A percentile compares a stretch with the other conserved stretches of the same genome.
phyloP scores from a whole-genome alignment of 2,797 vertebrate species.

The Apodemus agrarius region DNA sequence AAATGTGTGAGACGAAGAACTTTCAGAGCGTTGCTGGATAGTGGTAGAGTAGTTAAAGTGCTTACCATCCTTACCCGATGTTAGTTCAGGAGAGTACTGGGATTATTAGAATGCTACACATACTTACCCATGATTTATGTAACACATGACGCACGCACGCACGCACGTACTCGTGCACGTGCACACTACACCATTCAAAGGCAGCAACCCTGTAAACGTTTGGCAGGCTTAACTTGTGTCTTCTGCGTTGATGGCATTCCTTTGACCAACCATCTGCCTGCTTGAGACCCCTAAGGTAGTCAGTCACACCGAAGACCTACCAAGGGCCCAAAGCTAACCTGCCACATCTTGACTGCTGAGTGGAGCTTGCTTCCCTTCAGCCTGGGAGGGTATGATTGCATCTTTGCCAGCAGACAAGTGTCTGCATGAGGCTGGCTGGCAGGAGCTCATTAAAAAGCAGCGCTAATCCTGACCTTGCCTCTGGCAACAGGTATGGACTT shows the following conservation, averaged over 20 bases:
- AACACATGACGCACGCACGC: too few species aligned
- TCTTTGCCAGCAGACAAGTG: slow-evolving; percentile 50
- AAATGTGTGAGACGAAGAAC: slow-evolving; percentile 18
- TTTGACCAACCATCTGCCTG: slow-evolving; percentile 25
- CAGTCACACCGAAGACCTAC: background rate
- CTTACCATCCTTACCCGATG: background rate
- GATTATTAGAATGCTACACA: background rate
- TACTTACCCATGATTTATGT: background rate
- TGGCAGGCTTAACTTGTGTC: background rate
- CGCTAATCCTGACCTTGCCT: background rate
- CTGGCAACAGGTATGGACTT: slow-evolving; percentile 59
- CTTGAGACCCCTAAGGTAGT: slow-evolving; percentile 13
- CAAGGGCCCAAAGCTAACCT: background rate
- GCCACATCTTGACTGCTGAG: background rate
- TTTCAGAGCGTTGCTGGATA: background rate
- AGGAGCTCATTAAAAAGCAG: slow-evolving; percentile 74
- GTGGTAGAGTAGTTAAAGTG: background rate
- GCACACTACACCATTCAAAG: background rate
- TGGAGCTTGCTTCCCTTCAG: slow-evolving; percentile 47
- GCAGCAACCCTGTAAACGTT: background rate
- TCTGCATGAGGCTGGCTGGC: slow-evolving; percentile 58
- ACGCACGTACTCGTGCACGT: too few species aligned
- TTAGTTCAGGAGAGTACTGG: background rate
- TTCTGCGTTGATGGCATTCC: background rate
- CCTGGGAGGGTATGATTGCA: slow-evolving; percentile 58